Evolutionary conservation across 2,797 vertebrate species (phyloP).

Genomic region (Pachyuromys duprasi): DNA sequence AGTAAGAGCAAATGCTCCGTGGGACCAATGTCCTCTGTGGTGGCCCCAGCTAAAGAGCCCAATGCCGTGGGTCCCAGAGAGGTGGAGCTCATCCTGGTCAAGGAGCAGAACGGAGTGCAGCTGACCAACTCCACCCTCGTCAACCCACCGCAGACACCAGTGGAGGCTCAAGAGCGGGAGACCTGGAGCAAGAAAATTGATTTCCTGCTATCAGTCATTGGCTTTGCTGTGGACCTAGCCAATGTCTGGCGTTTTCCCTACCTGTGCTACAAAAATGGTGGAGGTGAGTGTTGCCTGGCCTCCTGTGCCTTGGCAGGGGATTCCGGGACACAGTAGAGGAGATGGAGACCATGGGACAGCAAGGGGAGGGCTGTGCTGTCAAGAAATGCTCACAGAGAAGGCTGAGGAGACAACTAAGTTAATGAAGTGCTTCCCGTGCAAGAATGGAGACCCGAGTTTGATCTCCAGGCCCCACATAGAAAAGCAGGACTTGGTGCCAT

Average conservation of each 20-base stretch:
- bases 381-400: not conserved
- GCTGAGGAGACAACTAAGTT: not conserved
- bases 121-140: conserved; percentile 91
- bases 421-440: not conserved
- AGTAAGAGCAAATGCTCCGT: conserved; percentile 85
- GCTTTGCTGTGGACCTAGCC: conserved; percentile 95
- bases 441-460: no score
- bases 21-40: conserved; percentile 89
- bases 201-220: conserved; percentile 95
- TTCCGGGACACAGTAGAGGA: not conserved
- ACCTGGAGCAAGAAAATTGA: conserved; percentile 96
- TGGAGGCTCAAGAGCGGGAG: conserved; percentile 89
- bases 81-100: conserved; percentile 93
- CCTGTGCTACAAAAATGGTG: conserved; percentile 96
- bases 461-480: not conserved
- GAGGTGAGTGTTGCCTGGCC: conserved; percentile 87
- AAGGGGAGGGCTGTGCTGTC: no score
- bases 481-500: not conserved
- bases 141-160: conserved; percentile 84
- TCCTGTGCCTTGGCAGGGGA: no score
- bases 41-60: conserved; percentile 83
- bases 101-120: conserved; percentile 95
- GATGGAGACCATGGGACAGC: no score
- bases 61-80: conserved; percentile 91
- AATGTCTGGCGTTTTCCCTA: conserved; percentile 96